A percentile compares a stretch with the other conserved stretches of the same genome.
Conservation (phyloP, 2,113 vertebrate species). For the Eubucco bourcierii region DNA sequence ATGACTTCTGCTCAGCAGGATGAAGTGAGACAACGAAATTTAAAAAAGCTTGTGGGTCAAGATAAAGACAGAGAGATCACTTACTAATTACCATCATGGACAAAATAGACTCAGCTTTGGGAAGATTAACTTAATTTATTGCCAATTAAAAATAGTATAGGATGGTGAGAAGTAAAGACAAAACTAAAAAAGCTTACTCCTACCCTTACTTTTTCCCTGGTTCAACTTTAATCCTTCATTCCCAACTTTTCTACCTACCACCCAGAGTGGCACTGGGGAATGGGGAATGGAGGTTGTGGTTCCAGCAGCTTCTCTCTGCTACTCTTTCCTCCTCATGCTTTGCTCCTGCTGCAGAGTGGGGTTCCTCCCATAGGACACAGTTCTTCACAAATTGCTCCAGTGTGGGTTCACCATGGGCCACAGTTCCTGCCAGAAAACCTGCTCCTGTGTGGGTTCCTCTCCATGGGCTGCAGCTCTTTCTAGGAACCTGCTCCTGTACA, state of each 20-base stretch:
- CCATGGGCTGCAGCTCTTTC: neutral
- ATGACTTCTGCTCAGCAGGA: neutral
- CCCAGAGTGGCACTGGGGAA: neutral
- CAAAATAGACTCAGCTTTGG: neutral
- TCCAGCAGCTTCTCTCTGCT: neutral
- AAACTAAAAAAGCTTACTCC: neutral
- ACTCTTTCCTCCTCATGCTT: neutral
- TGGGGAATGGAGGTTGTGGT: fast-evolving
- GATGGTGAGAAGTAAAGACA: neutral
- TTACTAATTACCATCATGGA: neutral
- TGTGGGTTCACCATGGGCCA: neutral
- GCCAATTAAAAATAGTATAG: neutral
- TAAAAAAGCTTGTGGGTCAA: neutral
- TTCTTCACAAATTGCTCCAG: neutral
- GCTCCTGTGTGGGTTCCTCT: neutral
- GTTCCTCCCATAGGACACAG: neutral
- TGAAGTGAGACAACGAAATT: neutral
- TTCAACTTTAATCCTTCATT: neutral
- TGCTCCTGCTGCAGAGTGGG: neutral
- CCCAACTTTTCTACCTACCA: neutral
- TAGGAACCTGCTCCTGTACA: neutral
- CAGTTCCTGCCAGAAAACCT: neutral
- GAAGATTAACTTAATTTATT: neutral
- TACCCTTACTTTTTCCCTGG: neutral
- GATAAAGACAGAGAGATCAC: neutral